phyloP scores from a whole-genome alignment of 2,888 invertebrate species.

The Cordylochernes scorpioides region DNA sequence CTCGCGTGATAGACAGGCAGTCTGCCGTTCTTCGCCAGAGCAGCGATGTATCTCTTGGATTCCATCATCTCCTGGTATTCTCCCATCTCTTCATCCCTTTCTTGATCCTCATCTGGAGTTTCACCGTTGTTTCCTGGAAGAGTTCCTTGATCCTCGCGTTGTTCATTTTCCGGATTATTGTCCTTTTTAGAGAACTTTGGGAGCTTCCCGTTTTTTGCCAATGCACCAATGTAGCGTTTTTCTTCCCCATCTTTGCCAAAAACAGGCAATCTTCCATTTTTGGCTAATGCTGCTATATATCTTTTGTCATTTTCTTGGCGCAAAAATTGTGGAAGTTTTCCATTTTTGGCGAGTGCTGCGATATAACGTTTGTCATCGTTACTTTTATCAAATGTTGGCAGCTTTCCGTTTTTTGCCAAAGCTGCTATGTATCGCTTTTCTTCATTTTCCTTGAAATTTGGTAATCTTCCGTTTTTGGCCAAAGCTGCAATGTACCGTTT shows the following conservation, averaged over 20 bases:
- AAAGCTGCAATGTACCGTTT: conserved; percentile 7
- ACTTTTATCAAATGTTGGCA: conserved; percentile 8
- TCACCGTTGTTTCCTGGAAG: conserved; percentile 1
- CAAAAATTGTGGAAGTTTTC: neutral
- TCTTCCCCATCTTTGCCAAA: no score
- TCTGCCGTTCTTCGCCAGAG: conserved; percentile 2
- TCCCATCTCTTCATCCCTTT: neutral
- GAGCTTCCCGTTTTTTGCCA: conserved; percentile 6
- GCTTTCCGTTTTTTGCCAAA: conserved; percentile 5
- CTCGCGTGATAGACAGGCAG: no score
- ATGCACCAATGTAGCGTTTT: conserved; percentile 6
- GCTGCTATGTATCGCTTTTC: conserved; percentile 8
- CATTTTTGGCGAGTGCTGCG: no score
- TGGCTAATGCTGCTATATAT: conserved; percentile 2
- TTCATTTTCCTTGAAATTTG: no score
- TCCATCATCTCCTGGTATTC: no score
- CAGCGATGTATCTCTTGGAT: neutral
- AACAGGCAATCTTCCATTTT: no score
- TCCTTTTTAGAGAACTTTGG: conserved; percentile 9
- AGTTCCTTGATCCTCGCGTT: neutral
- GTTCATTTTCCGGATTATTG: no score
- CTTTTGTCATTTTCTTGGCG: neutral
- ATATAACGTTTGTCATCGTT: conserved; percentile 1
- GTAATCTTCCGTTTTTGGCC: no score
- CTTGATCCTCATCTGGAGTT: no score